Percentiles rank a stretch among this genome's conserved stretches.
Evolutionary conservation across 2,888 invertebrate species (phyloP).

Genomic region (Dolichomitus sp.): DNA sequence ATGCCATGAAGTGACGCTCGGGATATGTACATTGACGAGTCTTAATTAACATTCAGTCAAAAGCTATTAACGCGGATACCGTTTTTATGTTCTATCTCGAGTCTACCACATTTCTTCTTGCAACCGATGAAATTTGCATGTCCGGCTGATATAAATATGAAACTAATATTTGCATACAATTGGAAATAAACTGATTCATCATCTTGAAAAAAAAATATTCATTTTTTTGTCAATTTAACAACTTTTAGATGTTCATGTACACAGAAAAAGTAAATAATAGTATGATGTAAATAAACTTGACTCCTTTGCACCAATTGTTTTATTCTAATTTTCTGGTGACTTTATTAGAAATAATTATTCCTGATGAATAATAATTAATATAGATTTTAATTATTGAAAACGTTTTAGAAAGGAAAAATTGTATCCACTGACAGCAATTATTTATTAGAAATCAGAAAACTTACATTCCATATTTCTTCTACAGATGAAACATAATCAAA

Average conservation of each 20-base stretch:
- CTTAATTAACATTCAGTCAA: conserved; percentile 29
- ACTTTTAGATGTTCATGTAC: neutral
- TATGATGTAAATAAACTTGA: neutral
- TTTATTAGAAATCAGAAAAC: neutral
- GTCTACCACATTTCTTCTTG: neutral
- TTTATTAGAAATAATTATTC: neutral
- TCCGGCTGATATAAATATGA: neutral
- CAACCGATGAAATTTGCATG: neutral
- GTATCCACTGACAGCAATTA: neutral
- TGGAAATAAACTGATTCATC: neutral
- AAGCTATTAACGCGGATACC: conserved; percentile 8
- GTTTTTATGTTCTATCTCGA: conserved; percentile 12
- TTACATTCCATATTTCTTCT: neutral
- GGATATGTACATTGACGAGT: conserved; percentile 28
- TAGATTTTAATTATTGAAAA: neutral
- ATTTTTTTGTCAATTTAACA: neutral
- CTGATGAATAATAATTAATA: neutral
- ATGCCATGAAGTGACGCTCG: conserved; percentile 10
- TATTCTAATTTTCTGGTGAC: neutral
- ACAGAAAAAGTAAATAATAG: neutral
- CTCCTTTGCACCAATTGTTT: neutral
- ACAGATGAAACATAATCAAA: neutral
- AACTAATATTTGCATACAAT: neutral
- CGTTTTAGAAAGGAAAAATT: neutral
- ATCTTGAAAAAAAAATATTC: neutral